Evolutionary conservation across 2,888 invertebrate genomes (phyloP), one percentile per base, ranked within the genome.

Genomic region (Ochlodes sylvanus): DNA sequence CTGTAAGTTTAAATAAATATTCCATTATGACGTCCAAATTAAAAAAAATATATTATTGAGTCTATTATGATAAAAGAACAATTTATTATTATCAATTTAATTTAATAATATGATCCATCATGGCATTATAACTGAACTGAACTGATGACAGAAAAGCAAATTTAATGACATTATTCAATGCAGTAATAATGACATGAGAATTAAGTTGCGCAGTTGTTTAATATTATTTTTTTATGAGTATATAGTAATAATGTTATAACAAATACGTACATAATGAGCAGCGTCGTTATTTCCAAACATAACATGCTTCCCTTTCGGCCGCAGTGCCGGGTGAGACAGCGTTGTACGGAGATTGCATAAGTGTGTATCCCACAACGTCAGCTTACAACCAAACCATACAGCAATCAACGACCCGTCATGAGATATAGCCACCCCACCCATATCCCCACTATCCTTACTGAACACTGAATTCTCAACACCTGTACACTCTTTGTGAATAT

Each of bases 391-490:
- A 65, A 92, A 93, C 94, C 93, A 94, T 1, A 92, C 93, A 0
- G 94, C 94, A n/a, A 93, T 91, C 66, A 93, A 73, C 0, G 94
- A 94, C 0, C 94, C 93, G 32, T 93, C 94, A 56, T 89, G 87
- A 0, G 93, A 92, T 72, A 94, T 87, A 12, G 90, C 91, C 6
- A 90, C 88, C 2, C 88, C 90, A 0, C 92, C 92, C 89, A 93
- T 90, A 38, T 84, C 83, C n/a, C 73, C 84, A n/a, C 77, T 77
- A 57, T 83, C 76, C 1, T 75, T 78, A 69, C 79, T 70, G n/a
- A 78, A 76, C 12, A 76, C 50, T 44, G 77, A 77, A 1, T 81
- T 64, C 6, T 75, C 62, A 5, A 79, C 74, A 1, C 83, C 70
- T 1, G 71, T 69, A 64, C 80, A 72, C 4, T 86, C 84, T 58